Evolutionary conservation across 2,113 vertebrate genomes (phyloP).

Genomic region (Collichthys lucidus): DNA sequence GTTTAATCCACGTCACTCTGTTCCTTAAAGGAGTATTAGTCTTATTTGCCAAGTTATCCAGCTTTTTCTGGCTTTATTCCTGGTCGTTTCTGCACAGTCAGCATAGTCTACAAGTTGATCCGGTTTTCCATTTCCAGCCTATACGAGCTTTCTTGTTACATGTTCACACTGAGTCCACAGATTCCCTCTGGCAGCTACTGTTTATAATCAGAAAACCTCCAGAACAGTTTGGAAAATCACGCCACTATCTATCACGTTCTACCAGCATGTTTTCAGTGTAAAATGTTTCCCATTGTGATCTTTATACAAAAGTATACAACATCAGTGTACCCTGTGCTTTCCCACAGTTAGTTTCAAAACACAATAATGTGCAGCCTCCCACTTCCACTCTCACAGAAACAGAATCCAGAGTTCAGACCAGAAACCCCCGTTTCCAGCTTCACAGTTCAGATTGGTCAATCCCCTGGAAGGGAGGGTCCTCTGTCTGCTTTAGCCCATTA

Average conservation of each 20-base stretch:
- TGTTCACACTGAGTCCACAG: background rate
- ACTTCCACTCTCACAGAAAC: background rate
- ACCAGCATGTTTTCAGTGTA: background rate
- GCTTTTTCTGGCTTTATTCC: background rate
- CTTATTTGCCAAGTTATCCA: background rate
- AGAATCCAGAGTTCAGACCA: background rate
- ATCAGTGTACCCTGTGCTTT: background rate
- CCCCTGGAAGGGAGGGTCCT: slow-evolving; percentile 12
- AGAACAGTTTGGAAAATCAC: background rate
- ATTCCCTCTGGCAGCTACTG: background rate
- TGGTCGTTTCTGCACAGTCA: slow-evolving; percentile 2
- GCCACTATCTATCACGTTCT: background rate
- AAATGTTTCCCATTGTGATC: slow-evolving; percentile 1
- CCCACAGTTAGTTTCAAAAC: background rate
- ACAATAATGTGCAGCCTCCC: background rate
- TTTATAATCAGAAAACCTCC: background rate
- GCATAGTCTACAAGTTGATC: too few relatives aligned
- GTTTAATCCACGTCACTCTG: background rate
- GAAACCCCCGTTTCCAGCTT: background rate
- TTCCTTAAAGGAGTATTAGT: background rate
- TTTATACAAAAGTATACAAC: background rate
- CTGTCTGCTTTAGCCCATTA: slow-evolving; percentile 48
- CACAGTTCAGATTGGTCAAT: slow-evolving; percentile 17
- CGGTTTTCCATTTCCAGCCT: background rate
- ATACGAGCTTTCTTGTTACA: background rate